Evolutionary conservation across 2,113 vertebrate genomes (phyloP).

Genomic region (Chloroceryle aenea): DNA sequence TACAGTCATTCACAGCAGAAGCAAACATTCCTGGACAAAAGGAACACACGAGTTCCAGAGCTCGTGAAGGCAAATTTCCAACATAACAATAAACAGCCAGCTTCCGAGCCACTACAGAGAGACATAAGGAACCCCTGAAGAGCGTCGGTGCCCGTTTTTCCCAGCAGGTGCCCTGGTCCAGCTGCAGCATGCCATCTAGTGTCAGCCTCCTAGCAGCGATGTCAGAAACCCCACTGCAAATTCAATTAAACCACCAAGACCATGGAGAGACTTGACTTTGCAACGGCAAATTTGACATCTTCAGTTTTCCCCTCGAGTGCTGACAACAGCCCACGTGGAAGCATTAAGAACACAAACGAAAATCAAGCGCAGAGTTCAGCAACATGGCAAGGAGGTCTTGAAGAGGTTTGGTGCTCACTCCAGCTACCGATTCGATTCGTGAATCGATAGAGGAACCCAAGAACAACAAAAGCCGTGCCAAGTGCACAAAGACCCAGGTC

Average conservation of each 20-base stretch:
- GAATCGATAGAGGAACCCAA: accelerated
- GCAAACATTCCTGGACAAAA: not conserved
- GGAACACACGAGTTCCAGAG: accelerated
- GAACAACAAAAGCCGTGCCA: accelerated
- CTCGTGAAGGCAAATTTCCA: not conserved
- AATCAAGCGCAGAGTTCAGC: accelerated
- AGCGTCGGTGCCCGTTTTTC: not conserved
- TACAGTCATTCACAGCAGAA: not conserved
- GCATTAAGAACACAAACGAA: accelerated
- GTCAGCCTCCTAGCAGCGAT: not conserved
- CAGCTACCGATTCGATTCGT: not conserved
- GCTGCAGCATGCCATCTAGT: conserved; percentile 32
- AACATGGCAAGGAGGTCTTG: not conserved
- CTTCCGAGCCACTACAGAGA: not conserved
- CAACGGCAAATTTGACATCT: not conserved
- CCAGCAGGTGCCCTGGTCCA: not conserved
- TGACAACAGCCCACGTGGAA: not conserved
- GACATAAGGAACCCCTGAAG: not conserved
- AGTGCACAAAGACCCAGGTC: not conserved
- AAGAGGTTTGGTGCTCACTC: accelerated
- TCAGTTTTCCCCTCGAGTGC: not conserved
- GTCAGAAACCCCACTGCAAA: accelerated
- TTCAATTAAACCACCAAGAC: not conserved
- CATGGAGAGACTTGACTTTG: not conserved
- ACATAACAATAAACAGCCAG: accelerated